Percentiles rank a stretch among this genome's conserved stretches.
Evolutionary conservation across 1,140 invertebrate species (phyloP).

Genomic region (Plodia interpunctella): DNA sequence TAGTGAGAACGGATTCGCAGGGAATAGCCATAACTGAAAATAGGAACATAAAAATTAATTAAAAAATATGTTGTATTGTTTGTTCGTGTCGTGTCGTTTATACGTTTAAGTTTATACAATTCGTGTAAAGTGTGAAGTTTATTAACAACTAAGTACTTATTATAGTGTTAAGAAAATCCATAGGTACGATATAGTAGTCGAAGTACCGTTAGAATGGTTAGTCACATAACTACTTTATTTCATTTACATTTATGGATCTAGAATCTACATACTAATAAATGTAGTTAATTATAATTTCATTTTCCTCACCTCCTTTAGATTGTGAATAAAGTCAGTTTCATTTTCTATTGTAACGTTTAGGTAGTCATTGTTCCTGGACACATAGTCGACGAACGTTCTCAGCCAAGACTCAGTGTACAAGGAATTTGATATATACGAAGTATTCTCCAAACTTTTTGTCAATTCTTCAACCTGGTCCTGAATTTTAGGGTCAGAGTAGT

Average conservation of each 20-base stretch:
- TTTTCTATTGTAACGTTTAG: slow-evolving; percentile 85
- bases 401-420: slow-evolving; percentile 95
- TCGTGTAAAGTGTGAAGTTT: too few relatives aligned
- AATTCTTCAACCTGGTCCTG: slow-evolving; percentile 89
- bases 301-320: slow-evolving; percentile 82
- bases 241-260: too few relatives aligned
- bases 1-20: slow-evolving; percentile 84
- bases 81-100: too few relatives aligned
- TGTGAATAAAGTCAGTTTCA: slow-evolving; percentile 85
- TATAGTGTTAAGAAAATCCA: too few relatives aligned
- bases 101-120: too few relatives aligned
- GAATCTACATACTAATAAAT: too few relatives aligned
- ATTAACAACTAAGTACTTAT: too few relatives aligned
- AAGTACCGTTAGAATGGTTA: too few relatives aligned
- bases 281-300: too few relatives aligned
- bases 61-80: too few relatives aligned
- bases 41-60: slow-evolving; percentile 19
- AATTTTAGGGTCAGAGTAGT: slow-evolving; percentile 89
- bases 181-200: too few relatives aligned
- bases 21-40: slow-evolving; percentile 84
- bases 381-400: slow-evolving; percentile 88
- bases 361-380: slow-evolving; percentile 85
- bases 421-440: slow-evolving; percentile 86
- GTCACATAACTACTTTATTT: too few relatives aligned
- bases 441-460: slow-evolving; percentile 87